Base-by-base conservation (phyloP, 2,113 vertebrate genomes). In the Caranx ignobilis region DNA sequence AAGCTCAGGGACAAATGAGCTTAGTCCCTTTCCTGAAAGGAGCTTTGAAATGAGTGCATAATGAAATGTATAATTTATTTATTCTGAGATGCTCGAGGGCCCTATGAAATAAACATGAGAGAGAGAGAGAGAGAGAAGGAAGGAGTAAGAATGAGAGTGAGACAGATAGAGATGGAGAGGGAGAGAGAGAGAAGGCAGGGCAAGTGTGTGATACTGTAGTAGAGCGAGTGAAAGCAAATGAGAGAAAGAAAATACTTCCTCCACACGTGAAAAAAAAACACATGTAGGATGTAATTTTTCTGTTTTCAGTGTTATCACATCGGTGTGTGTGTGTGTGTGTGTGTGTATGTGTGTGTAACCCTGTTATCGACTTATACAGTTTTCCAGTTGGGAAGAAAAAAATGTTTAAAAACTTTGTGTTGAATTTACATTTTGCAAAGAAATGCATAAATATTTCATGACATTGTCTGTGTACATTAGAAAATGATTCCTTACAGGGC, bases 51-150 rank as follows among this genome's bases (percentile, higher is more conserved):
- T 78, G 78, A 89, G 68, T 26, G 86, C 88, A 92, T 92, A 92
- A 94, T 93, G 88, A 93, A 94, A 93, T 87, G 90, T 91, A 92
- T 93, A 92, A 93, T 92, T 92, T 92, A 94, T 93, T 93, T 92
- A 92, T 93, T 88, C 86, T 79, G 60, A 86, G 83, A 87, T 85
- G 89, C 92, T 91, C 71, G 83, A 90, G 85, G 92, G 81, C 60
- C 18, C 82, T 13, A 91, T 94, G 91, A 92, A 94, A 93, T 91
- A 94, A 94, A 93, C 92, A 94, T 93, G 90, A 93, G 87, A 11
- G 67, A 66, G 71, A 16, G 56, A 52, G 32, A 34, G 13, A 26
- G 41, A 62, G 45, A 31, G 45, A 10, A 71, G 5, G 41, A 32
- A 18, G 11, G 37, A n/a, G 34, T 56, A 47, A 56, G 63, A 81